Evolutionary conservation across 2,888 invertebrate species (phyloP).

Genomic region (Cephus spinipes): DNA sequence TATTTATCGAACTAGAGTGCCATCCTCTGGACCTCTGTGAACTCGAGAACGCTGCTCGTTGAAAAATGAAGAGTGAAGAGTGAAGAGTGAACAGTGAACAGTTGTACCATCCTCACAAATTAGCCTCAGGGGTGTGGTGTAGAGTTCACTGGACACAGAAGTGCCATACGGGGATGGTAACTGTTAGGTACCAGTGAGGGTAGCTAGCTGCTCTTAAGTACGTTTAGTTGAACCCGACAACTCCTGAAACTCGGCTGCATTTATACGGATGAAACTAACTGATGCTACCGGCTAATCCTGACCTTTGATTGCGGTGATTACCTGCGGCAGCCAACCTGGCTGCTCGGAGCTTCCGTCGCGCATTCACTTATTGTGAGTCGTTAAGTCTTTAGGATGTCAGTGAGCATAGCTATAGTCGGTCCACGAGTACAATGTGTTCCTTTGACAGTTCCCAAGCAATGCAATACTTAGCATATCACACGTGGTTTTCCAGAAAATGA

Average conservation of each 20-base stretch:
- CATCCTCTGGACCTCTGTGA: background rate
- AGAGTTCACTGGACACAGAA: slow-evolving; percentile 52
- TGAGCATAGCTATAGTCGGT: no score
- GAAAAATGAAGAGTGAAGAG: no score
- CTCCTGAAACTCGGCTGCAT: no score
- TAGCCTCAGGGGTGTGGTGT: slow-evolving; percentile 53
- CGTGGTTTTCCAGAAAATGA: no score
- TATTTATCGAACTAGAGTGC: slow-evolving; percentile 48
- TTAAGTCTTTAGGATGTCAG: no score
- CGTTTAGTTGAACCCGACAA: background rate
- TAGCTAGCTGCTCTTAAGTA: slow-evolving; percentile 13
- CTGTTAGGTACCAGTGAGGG: slow-evolving; percentile 17
- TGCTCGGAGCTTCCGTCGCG: no score
- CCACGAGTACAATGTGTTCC: no score
- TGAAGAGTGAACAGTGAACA: no score
- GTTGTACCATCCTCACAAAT: slow-evolving; percentile 26
- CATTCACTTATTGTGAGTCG: no score
- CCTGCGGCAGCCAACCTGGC: slow-evolving; percentile 38
- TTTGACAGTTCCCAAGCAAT: no score
- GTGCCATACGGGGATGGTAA: slow-evolving; percentile 50
- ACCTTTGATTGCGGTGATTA: slow-evolving; percentile 57
- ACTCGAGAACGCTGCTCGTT: background rate
- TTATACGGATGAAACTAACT: no score
- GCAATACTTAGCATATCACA: no score
- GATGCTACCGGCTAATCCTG: slow-evolving; percentile 38